A percentile compares a stretch with the other conserved stretches of the same genome.
Evolutionary conservation across 2,888 invertebrate genomes (phyloP).

Genomic region (Dione juno): DNA sequence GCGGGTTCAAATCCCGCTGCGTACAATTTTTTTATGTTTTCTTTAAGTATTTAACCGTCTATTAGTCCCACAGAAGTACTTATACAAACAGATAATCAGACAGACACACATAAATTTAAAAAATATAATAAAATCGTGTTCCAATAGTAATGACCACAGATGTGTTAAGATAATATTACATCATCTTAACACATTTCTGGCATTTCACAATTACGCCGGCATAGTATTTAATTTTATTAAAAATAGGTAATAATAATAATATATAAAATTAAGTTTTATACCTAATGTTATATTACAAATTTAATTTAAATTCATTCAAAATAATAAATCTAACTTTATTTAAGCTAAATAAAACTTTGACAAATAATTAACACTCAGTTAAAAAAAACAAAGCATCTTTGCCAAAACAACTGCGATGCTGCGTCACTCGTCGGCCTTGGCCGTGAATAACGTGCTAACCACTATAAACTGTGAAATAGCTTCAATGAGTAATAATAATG

Average conservation of each 20-base stretch:
- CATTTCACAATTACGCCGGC: neutral
- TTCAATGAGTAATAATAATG: slow-evolving; percentile 17
- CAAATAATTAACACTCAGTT: neutral
- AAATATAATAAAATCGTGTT: too few species aligned
- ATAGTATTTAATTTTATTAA: too few species aligned
- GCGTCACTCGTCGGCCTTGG: slow-evolving; percentile 35
- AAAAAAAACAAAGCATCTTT: slow-evolving; percentile 14
- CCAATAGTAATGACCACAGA: too few species aligned
- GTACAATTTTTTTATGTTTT: too few species aligned
- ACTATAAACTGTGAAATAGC: slow-evolving; percentile 18
- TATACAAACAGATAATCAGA: too few species aligned
- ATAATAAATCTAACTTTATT: neutral
- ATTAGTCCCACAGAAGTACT: too few species aligned
- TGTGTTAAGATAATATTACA: too few species aligned
- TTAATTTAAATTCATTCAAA: neutral
- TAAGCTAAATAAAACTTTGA: neutral
- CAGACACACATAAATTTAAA: too few species aligned
- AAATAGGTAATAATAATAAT: too few species aligned
- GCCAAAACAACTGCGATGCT: slow-evolving; percentile 31
- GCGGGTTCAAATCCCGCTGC: too few species aligned
- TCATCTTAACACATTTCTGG: neutral
- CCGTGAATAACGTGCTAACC: slow-evolving; percentile 32
- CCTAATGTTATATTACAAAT: neutral
- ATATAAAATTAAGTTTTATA: too few species aligned
- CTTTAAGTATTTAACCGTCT: too few species aligned